Conservation (phyloP, 2,113 vertebrate species). For the human region DNA sequence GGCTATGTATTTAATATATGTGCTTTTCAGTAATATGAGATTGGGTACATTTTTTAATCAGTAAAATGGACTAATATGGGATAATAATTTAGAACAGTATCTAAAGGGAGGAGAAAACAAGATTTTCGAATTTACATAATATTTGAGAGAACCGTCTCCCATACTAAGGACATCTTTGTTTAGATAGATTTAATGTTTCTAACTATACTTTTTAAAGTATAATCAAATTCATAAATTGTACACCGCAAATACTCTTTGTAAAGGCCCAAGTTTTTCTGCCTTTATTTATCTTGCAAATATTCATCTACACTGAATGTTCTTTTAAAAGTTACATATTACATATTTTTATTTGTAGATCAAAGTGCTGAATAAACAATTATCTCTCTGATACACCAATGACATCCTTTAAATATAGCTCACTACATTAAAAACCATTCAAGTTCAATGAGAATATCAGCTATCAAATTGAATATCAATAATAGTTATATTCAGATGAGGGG, state of each 20-base stretch:
- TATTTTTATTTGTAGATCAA: conserved; percentile 25
- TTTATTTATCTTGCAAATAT: conserved; percentile 33
- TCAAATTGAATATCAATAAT: not conserved
- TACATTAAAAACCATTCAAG: not conserved
- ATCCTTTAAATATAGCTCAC: conserved; percentile 14
- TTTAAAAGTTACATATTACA: not conserved
- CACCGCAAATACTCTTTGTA: not conserved
- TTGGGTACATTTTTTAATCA: not conserved
- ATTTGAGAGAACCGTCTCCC: not conserved
- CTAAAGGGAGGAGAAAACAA: conserved; percentile 25
- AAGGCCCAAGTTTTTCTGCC: not conserved
- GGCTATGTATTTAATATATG: not conserved
- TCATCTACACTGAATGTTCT: not conserved
- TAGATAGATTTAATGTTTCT: not conserved
- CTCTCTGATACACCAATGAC: not conserved
- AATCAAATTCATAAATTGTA: not conserved
- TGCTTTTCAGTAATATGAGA: conserved; percentile 11
- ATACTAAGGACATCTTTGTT: conserved; percentile 15
- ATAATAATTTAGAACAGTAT: conserved; percentile 32
- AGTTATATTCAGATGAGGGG: not conserved
- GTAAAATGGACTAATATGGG: not conserved
- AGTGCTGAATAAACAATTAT: conserved; percentile 19
- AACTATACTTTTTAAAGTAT: conserved; percentile 3
- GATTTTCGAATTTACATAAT: conserved; percentile 21
- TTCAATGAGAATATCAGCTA: not conserved